phyloP scores from a whole-genome alignment of 2,888 invertebrate species.

The Heliconius sara region DNA sequence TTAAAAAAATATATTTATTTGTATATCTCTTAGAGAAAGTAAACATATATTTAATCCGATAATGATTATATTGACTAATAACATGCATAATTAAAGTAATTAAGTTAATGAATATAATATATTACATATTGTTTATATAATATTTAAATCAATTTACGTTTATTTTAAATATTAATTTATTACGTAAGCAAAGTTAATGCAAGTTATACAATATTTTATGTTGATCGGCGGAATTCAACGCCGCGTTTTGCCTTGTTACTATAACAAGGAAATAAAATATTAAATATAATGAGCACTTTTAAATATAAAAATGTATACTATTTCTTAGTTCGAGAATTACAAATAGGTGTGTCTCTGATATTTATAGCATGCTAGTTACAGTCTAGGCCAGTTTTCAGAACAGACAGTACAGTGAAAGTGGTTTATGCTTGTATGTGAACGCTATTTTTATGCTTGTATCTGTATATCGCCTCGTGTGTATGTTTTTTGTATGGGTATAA shows the following conservation, averaged over 20 bases:
- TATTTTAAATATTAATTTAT: conserved; percentile 3
- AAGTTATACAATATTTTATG: too few species aligned
- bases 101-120: background rate
- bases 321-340: conserved; percentile 37
- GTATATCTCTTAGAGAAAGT: background rate
- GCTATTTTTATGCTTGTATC: conserved; percentile 2
- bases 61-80: background rate
- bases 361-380: conserved; percentile 31
- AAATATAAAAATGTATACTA: too few species aligned
- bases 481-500: background rate
- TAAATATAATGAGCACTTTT: too few species aligned
- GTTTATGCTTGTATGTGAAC: background rate
- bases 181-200: background rate
- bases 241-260: too few species aligned
- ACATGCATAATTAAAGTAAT: background rate
- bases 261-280: too few species aligned
- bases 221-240: too few species aligned
- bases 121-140: background rate
- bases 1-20: background rate
- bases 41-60: background rate
- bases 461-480: background rate
- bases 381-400: conserved; percentile 22
- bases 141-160: background rate
- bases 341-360: conserved; percentile 42
- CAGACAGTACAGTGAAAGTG: conserved; percentile 20